Conservation (phyloP, 2,797 vertebrate genomes). For the Balearica regulorum region DNA sequence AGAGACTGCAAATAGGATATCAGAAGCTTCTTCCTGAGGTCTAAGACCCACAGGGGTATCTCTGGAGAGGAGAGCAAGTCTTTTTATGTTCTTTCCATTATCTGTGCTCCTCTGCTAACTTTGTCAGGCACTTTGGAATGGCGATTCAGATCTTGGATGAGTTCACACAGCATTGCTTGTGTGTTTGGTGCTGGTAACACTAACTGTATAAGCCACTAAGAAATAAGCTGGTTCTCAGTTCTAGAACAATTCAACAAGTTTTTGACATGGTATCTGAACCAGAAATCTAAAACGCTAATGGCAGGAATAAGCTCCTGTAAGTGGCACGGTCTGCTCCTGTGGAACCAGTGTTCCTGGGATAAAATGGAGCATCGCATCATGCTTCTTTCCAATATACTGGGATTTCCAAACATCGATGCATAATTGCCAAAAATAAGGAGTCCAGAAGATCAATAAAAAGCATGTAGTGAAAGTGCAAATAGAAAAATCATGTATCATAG, state of each 20-base stretch:
- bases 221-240: neutral
- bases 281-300: neutral
- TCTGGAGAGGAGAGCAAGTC: neutral
- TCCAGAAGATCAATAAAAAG: slow-evolving; percentile 14
- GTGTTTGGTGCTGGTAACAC: neutral
- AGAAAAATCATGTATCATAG: neutral
- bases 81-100: neutral
- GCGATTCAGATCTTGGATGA: neutral
- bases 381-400: neutral
- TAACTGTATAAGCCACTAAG: neutral
- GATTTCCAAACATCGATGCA: neutral
- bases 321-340: neutral
- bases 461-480: neutral
- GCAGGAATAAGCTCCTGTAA: neutral
- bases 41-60: neutral
- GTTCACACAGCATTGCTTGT: neutral
- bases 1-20: neutral
- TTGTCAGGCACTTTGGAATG: neutral
- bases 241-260: neutral
- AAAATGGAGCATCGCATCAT: neutral
- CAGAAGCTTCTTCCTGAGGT: neutral
- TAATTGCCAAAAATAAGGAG: neutral
- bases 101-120: neutral
- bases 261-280: neutral
- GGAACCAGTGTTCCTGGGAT: neutral